Percentiles rank a stretch among this genome's conserved stretches.
Evolutionary conservation across 2,113 vertebrate genomes (phyloP).

Genomic region (Hydrolagus affinis): DNA sequence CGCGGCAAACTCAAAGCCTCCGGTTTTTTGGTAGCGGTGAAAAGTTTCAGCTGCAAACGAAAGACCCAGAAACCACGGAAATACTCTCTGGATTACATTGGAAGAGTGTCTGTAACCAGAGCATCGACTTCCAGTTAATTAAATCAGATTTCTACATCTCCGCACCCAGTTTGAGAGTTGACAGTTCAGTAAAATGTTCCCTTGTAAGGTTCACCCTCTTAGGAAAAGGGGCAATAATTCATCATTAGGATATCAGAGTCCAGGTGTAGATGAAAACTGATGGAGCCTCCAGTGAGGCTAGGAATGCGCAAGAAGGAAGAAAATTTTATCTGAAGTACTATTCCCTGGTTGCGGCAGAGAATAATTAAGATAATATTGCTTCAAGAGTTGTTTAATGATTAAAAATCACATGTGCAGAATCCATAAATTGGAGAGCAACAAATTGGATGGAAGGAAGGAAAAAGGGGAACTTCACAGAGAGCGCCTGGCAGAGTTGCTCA

Average conservation of each 20-base stretch:
- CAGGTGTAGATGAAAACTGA: slow-evolving; percentile 95
- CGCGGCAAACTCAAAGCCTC: too few species aligned
- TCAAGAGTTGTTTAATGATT: slow-evolving; percentile 89
- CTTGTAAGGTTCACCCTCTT: slow-evolving; percentile 70
- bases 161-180: slow-evolving; percentile 66
- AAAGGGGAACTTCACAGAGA: slow-evolving; percentile 28
- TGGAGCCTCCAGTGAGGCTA: slow-evolving; percentile 78
- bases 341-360: slow-evolving; percentile 79
- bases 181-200: slow-evolving; percentile 75
- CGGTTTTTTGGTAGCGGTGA: background rate
- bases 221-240: slow-evolving; percentile 86
- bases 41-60: slow-evolving; percentile 14
- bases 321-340: slow-evolving; percentile 91
- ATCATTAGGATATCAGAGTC: slow-evolving; percentile 98
- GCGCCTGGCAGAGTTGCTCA: slow-evolving; percentile 33
- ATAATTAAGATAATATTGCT: slow-evolving; percentile 97
- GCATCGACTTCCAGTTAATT: slow-evolving; percentile 71
- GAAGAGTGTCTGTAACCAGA: slow-evolving; percentile 57
- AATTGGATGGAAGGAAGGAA: slow-evolving; percentile 54
- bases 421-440: slow-evolving; percentile 73
- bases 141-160: slow-evolving; percentile 68
- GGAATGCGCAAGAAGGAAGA: slow-evolving; percentile 70
- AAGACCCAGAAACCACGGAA: too few species aligned
- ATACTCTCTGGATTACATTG: slow-evolving; percentile 52
- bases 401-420: slow-evolving; percentile 80